Conservation (phyloP, 2,113 vertebrate genomes). For the Micromys minutus region DNA sequence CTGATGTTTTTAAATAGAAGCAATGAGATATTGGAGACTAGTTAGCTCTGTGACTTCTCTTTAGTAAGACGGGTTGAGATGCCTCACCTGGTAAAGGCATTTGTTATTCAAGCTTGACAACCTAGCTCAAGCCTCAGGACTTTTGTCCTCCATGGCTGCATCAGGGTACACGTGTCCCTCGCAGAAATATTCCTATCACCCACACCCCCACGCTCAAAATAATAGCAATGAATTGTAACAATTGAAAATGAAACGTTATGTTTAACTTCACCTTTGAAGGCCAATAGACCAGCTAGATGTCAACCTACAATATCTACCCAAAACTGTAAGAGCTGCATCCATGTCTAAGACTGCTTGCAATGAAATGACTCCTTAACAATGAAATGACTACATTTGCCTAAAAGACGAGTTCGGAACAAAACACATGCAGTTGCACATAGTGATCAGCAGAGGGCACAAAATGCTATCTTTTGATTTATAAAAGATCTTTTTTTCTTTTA, state of each 20-base stretch:
- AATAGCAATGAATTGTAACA: neutral
- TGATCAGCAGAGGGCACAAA: constrained; percentile 55
- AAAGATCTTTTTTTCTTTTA: neutral
- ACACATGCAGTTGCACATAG: constrained; percentile 20
- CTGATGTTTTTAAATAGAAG: neutral
- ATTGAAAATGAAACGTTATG: neutral
- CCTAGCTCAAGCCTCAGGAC: neutral
- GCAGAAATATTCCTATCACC: neutral
- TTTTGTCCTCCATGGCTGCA: neutral
- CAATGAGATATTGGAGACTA: neutral
- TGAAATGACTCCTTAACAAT: constrained; percentile 28
- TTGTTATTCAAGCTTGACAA: neutral
- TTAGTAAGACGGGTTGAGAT: neutral
- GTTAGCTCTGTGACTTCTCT: neutral
- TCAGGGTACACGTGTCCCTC: neutral
- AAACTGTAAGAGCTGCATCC: neutral
- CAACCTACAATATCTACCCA: neutral
- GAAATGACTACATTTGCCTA: neutral
- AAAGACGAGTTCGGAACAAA: constrained; percentile 15
- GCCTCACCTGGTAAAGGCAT: neutral
- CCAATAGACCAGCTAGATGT: neutral
- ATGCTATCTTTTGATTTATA: neutral
- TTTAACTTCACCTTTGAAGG: neutral
- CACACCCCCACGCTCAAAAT: neutral
- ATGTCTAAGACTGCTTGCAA: neutral